Conservation (phyloP, 2,888 invertebrate genomes). For the Stomorhina lunata region DNA sequence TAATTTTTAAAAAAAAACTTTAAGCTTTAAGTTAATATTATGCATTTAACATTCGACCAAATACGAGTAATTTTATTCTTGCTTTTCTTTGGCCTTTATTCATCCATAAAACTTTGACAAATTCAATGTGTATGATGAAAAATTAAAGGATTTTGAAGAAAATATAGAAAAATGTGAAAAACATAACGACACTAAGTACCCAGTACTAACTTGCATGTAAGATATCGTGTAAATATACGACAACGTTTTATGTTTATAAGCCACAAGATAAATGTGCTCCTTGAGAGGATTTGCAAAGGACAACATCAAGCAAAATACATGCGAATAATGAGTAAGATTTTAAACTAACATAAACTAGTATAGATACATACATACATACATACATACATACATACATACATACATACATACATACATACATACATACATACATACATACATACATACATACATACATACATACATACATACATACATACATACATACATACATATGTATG, state of each 20-base stretch:
- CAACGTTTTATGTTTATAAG: not conserved
- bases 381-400: too few species aligned
- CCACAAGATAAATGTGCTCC: slow-evolving; percentile 65
- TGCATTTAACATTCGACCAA: too few species aligned
- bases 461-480: too few species aligned
- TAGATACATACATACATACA: too few species aligned
- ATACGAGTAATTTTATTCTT: slow-evolving; percentile 31
- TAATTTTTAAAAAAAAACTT: too few species aligned
- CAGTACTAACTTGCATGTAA: slow-evolving; percentile 22
- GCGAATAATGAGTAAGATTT: slow-evolving; percentile 63
- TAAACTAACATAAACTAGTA: slow-evolving; percentile 60
- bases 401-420: too few species aligned
- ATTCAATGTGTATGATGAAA: slow-evolving; percentile 64
- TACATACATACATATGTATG: too few species aligned
- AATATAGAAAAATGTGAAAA: slow-evolving; percentile 40
- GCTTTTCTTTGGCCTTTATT: slow-evolving; percentile 32
- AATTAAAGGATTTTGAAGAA: slow-evolving; percentile 64
- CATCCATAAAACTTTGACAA: slow-evolving; percentile 66
- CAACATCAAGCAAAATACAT: slow-evolving; percentile 54
- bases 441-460: too few species aligned
- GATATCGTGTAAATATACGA: slow-evolving; percentile 8
- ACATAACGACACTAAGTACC: slow-evolving; percentile 27
- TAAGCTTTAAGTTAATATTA: too few species aligned
- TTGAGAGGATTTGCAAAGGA: slow-evolving; percentile 63
- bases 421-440: too few species aligned